Conservation (phyloP, 2,888 invertebrate genomes). For the Lycocerus yunnanus region DNA sequence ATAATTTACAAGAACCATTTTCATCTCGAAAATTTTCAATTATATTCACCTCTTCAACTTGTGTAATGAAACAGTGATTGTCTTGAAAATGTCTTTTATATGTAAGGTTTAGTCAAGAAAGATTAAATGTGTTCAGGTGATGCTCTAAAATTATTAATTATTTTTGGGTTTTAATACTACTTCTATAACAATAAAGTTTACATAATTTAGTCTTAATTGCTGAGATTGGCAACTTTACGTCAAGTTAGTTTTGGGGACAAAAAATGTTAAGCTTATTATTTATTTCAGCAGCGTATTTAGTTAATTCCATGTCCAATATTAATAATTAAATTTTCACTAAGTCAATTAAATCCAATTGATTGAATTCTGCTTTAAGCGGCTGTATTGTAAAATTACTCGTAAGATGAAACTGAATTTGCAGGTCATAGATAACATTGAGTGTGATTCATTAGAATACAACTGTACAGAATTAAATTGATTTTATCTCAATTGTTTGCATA, state of each 20-base stretch:
- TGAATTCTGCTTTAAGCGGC: not conserved
- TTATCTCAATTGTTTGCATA: too few relatives aligned
- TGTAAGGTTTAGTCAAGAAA: not conserved
- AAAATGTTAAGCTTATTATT: not conserved
- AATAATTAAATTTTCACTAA: not conserved
- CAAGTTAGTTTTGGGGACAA: not conserved
- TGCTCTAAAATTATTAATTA: not conserved
- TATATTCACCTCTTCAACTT: not conserved
- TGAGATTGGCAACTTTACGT: not conserved
- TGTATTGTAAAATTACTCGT: not conserved
- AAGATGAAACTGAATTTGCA: not conserved
- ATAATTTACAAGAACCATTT: not conserved
- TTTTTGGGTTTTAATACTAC: not conserved
- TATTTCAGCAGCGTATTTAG: not conserved
- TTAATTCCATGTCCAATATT: not conserved
- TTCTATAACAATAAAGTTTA: not conserved
- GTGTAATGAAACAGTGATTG: not conserved
- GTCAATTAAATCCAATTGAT: not conserved
- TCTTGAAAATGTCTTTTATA: not conserved
- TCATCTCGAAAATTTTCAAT: not conserved
- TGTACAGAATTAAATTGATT: too few relatives aligned
- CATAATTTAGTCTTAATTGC: not conserved
- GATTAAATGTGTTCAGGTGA: not conserved
- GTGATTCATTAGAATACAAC: too few relatives aligned
- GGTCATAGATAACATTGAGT: not conserved